These are phyloP conservation scores for Exaiptasia diaphana DNA, from an alignment of 64 coral and sea anemone species.

Conservation along the genomic window DNA sequence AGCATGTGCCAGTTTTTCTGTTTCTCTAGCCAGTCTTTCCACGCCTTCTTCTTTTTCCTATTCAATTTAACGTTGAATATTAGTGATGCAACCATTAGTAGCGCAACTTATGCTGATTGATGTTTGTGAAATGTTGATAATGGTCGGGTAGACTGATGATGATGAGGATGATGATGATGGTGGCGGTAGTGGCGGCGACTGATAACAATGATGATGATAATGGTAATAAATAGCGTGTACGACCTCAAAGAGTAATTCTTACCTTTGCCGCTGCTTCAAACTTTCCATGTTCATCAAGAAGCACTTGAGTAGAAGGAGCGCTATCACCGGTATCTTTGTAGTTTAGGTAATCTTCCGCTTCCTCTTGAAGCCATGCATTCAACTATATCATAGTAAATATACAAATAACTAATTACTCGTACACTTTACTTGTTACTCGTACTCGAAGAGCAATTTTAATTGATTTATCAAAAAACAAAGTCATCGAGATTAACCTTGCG, in stretches of 20 bases:
- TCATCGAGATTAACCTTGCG: too few relatives aligned
- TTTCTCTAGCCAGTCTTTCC: constrained; percentile 67
- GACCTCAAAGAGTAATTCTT: too few relatives aligned
- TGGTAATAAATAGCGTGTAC: too few relatives aligned
- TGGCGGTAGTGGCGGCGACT: too few relatives aligned
- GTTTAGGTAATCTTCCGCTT: constrained; percentile 84
- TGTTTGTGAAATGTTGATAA: neutral
- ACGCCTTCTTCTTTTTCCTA: constrained; percentile 82
- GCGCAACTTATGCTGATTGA: too few relatives aligned
- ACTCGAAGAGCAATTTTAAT: too few relatives aligned
- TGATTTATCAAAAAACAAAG: too few relatives aligned
- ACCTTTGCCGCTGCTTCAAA: constrained; percentile 83
- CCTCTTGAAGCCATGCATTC: constrained; percentile 79
- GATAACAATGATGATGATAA: too few relatives aligned
- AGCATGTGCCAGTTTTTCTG: constrained; percentile 76
- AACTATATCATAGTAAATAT: constrained; percentile 39
- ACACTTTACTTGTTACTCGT: too few relatives aligned
- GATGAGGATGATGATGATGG: too few relatives aligned
- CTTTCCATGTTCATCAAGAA: constrained; percentile 88
- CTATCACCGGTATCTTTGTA: constrained; percentile 79
- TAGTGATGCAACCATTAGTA: neutral
- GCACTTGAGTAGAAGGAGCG: constrained; percentile 56
- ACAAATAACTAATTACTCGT: too few relatives aligned
- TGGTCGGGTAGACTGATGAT: too few relatives aligned
- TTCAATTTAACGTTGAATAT: neutral